phyloP scores from a whole-genome alignment of 2,797 vertebrate genomes.

The Uromys caudimaculatus region DNA sequence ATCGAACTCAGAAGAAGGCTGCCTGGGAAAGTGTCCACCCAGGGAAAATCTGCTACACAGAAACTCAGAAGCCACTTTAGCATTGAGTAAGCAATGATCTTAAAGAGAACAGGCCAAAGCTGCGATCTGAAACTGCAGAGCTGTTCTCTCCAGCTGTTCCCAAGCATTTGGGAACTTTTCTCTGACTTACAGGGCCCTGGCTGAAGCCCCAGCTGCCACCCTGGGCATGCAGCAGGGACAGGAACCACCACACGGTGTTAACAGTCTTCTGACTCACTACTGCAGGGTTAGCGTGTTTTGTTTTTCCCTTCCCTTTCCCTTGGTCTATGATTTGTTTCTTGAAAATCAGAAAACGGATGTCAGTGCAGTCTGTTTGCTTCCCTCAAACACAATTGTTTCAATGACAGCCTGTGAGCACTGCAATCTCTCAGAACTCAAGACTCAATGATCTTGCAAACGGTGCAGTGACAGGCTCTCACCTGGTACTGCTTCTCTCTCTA shows the following conservation, averaged over 20 bases:
- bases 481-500: background rate
- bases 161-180: background rate
- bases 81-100: background rate
- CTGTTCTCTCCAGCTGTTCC: background rate
- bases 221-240: fast-evolving
- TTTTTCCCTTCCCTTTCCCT: background rate
- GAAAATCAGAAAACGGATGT: conserved; percentile 59
- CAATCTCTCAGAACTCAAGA: conserved; percentile 65
- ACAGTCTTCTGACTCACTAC: conserved; percentile 50
- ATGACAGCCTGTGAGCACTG: conserved; percentile 55
- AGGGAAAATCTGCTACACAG: background rate
- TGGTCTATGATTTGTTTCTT: conserved; percentile 63
- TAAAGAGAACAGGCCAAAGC: background rate
- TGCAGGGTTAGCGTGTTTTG: background rate
- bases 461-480: background rate
- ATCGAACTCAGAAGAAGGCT: background rate
- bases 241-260: background rate
- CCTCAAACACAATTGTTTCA: background rate
- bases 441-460: background rate
- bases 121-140: background rate
- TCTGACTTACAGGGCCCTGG: background rate
- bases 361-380: conserved; percentile 60
- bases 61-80: background rate
- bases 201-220: fast-evolving
- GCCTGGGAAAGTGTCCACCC: background rate